Evolutionary conservation across 2,888 invertebrate species (phyloP), one percentile per base, ranked within the genome.

Genomic region (Dicycla oo): DNA sequence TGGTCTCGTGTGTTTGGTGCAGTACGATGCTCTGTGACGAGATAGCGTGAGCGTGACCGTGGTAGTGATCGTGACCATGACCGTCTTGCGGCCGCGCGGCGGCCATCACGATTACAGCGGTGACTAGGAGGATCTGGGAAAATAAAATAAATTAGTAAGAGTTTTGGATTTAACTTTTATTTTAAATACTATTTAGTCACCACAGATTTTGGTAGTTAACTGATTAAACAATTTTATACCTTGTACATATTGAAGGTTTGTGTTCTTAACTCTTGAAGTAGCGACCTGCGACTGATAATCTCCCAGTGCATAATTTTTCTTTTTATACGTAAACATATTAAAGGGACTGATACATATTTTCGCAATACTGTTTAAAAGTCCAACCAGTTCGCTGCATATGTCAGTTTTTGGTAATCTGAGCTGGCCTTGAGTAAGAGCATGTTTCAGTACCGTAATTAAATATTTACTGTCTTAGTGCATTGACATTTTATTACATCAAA

Each of bases 21-120:
- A 89, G 84, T 30, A 85, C 84, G 58, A 92, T 88, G 76, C 87
- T 90, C 71, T 91, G 92, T 11, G 91, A 89, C 6, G 91, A 92
- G 83, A 87, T 86, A 40, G 89, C 90, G 65, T 89, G 89, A 26
- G 81, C 87, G 69, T 90, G 87, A 34, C 88, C 88, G 30, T 89
- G 87, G 23, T 87, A 80, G 58, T 87, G 54, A 30, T 61, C 83
- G 11, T 83, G 75, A 7, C 20, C 83, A 10, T 83, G 75, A 7
- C 20, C 60, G 20, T 68, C 63, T 73, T 86, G 86, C 0, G 86
- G 83, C 18, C 75, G 76, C 0, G 83, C 84, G n/a, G 69, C 60
- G 6, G 45, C 82, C 1, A 75, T 56, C 3, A 74, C 76, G 18
- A 85, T 10, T 4, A 87, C 34, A 43, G 86, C 71, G 18, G 70